phyloP scores from a whole-genome alignment of 1,140 invertebrate species.

The Zaprionus tsacasi region DNA sequence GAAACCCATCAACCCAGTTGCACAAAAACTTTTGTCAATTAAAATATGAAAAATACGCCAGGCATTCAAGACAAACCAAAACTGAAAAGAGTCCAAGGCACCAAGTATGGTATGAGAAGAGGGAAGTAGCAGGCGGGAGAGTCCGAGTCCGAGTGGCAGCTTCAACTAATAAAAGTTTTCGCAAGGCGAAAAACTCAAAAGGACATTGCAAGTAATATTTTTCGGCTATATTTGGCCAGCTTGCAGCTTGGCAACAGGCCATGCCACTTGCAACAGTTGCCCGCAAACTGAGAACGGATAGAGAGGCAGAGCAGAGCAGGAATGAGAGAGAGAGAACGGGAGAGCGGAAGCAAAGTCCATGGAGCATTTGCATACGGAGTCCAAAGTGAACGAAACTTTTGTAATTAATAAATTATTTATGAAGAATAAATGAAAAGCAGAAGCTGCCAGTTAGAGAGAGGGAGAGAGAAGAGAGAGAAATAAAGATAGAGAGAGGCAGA shows the following conservation, averaged over 20 bases:
- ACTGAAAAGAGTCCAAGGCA: slow-evolving; percentile 15
- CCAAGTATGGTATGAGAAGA: background rate
- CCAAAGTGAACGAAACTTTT: slow-evolving; percentile 75
- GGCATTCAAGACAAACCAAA: slow-evolving; percentile 40
- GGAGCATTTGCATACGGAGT: slow-evolving; percentile 65
- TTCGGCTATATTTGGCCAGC: slow-evolving; percentile 61
- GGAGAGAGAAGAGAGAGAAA: slow-evolving; percentile 1
- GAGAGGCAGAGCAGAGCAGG: background rate
- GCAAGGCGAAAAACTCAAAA: slow-evolving; percentile 67
- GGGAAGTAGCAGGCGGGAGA: slow-evolving; percentile 8
- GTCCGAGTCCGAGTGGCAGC: slow-evolving; percentile 51
- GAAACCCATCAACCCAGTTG: slow-evolving; percentile 74
- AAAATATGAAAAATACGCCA: slow-evolving; percentile 79
- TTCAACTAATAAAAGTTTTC: slow-evolving; percentile 80
- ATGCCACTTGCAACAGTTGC: slow-evolving; percentile 76
- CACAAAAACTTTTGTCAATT: slow-evolving; percentile 79
- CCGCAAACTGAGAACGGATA: slow-evolving; percentile 20
- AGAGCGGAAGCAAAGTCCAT: background rate
- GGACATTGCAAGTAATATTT: slow-evolving; percentile 74
- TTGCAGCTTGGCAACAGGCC: slow-evolving; percentile 39
- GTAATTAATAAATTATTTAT: slow-evolving; percentile 83
- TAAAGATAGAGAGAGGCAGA: too few species aligned
- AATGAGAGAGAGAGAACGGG: too few species aligned
- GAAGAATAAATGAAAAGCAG: slow-evolving; percentile 74
- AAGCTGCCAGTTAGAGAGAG: slow-evolving; percentile 27